Conservation (phyloP, 2,113 vertebrate species). For the Pluvialis apricaria region DNA sequence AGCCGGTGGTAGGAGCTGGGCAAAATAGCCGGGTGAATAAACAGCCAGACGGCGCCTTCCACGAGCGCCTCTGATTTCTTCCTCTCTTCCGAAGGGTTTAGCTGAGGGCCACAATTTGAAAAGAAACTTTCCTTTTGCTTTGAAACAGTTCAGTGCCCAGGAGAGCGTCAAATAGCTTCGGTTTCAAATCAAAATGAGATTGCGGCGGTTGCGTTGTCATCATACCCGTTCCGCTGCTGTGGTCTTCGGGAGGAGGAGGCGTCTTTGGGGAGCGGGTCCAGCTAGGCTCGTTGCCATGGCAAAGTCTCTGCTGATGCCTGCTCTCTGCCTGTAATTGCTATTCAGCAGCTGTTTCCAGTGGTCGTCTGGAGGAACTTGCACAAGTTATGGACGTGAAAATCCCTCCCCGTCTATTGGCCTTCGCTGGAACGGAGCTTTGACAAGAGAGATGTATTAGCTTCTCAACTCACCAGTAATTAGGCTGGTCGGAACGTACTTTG, state of each 20-base stretch:
- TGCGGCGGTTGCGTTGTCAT: slow-evolving; percentile 23
- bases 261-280: slow-evolving; percentile 60
- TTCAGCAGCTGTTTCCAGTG: slow-evolving; percentile 63
- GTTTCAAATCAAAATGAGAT: slow-evolving; percentile 22
- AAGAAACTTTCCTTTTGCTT: slow-evolving; percentile 48
- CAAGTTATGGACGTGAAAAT: not conserved
- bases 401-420: not conserved
- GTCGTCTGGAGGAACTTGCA: slow-evolving; percentile 31
- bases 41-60: not conserved
- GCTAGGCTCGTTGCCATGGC: slow-evolving; percentile 59
- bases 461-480: slow-evolving; percentile 29
- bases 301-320: slow-evolving; percentile 51
- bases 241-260: slow-evolving; percentile 43
- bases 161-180: not conserved
- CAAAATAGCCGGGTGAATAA: not conserved
- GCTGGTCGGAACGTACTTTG: slow-evolving; percentile 5
- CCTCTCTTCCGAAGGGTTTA: not conserved
- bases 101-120: not conserved
- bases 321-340: slow-evolving; percentile 61
- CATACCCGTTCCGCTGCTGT: slow-evolving; percentile 44
- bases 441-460: slow-evolving; percentile 18
- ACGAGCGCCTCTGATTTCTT: not conserved
- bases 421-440: not conserved
- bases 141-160: slow-evolving; percentile 28
- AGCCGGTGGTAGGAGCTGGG: not conserved